Evolutionary conservation across 2,113 vertebrate genomes (phyloP).

Genomic region (Bucco capensis): DNA sequence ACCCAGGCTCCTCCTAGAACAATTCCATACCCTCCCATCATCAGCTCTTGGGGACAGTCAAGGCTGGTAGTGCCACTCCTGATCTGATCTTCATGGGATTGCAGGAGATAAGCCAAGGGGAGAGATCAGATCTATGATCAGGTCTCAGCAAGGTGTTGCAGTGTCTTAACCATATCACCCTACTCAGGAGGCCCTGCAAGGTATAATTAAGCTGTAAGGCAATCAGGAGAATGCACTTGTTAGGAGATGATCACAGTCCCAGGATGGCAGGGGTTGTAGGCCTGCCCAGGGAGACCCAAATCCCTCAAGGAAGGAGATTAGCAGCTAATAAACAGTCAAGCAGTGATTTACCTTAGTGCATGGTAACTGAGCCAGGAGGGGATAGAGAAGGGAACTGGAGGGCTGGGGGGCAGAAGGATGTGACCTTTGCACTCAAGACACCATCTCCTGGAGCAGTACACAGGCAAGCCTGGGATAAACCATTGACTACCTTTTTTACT

Average conservation of each 20-base stretch:
- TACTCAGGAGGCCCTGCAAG: accelerated
- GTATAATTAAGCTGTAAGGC: neutral
- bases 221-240: neutral
- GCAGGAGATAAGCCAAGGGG: neutral
- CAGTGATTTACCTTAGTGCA: neutral
- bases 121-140: neutral
- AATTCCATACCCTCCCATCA: accelerated
- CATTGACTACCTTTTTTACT: neutral
- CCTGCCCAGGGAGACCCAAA: neutral
- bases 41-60: accelerated
- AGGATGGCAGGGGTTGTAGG: neutral
- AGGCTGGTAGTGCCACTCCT: neutral
- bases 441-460: neutral
- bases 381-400: neutral
- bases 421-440: neutral
- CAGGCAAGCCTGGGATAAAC: neutral
- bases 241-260: neutral
- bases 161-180: accelerated
- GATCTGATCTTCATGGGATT: neutral
- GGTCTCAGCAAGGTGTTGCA: neutral
- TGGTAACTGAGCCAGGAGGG: neutral
- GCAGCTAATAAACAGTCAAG: neutral
- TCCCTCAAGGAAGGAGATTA: neutral
- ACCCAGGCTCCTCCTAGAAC: neutral
- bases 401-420: neutral